Evolutionary conservation across 2,797 vertebrate species (phyloP).

Genomic region (Falco berigora): DNA sequence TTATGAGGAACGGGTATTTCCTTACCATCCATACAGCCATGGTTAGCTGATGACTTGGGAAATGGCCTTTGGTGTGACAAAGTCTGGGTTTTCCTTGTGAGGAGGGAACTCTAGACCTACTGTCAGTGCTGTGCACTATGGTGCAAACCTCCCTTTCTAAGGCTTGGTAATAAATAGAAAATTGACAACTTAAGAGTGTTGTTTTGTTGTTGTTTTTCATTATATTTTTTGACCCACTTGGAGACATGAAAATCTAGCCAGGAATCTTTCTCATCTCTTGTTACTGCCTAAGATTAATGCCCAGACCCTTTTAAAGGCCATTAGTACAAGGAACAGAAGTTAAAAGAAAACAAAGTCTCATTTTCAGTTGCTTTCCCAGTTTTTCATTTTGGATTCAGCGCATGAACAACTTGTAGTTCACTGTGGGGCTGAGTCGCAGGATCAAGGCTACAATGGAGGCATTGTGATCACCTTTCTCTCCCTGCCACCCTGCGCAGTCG

Average conservation of each 20-base stretch:
- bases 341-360: conserved; percentile 12
- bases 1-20: background rate
- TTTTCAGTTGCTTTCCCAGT: conserved; percentile 20
- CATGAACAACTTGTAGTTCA: background rate
- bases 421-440: background rate
- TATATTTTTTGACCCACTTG: background rate
- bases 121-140: background rate
- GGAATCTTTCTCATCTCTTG: background rate
- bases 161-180: background rate
- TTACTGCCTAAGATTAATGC: background rate
- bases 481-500: background rate
- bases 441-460: conserved; percentile 43
- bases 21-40: background rate
- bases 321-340: background rate
- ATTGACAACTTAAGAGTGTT: background rate
- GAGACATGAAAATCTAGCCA: background rate
- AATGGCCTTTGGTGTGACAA: background rate
- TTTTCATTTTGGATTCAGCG: conserved; percentile 21
- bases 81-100: background rate
- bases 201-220: too few relatives aligned
- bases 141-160: background rate
- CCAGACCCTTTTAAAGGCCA: background rate
- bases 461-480: conserved; percentile 53
- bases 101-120: background rate
- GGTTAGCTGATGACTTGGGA: background rate